phyloP scores from a whole-genome alignment of 2,797 vertebrate species.

The Darevskia mixta region DNA sequence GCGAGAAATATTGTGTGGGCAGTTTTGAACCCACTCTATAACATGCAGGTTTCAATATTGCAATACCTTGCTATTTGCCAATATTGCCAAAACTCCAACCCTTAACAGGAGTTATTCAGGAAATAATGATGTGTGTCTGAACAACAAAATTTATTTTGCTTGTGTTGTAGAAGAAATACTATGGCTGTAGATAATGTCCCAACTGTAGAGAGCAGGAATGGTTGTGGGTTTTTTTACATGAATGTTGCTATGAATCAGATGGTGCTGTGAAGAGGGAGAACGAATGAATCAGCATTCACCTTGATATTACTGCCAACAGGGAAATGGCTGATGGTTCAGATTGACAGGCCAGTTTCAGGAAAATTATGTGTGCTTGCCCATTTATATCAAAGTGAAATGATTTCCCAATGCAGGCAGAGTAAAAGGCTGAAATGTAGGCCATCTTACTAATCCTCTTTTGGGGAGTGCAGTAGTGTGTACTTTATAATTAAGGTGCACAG shows the following conservation, averaged over 20 bases:
- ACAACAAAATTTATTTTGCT: neutral
- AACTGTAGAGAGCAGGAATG: neutral
- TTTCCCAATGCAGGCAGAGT: constrained; percentile 6
- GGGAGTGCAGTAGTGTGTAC: neutral
- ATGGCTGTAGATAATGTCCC: neutral
- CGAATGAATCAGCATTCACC: neutral
- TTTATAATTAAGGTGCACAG: constrained; percentile 9
- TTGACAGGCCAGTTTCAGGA: constrained; percentile 9
- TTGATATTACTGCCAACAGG: neutral
- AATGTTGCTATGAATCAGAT: neutral
- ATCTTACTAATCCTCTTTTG: neutral
- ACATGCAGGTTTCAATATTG: neutral
- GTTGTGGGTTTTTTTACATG: constrained; percentile 8
- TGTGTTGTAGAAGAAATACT: constrained; percentile 4
- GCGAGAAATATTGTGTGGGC: neutral
- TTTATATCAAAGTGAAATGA: constrained; percentile 2
- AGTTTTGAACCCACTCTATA: neutral
- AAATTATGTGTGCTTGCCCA: neutral
- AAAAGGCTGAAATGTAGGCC: neutral
- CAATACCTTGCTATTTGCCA: neutral
- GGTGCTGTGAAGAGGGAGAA: neutral
- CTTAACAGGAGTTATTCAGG: neutral
- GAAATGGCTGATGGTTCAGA: neutral
- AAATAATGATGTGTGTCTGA: neutral
- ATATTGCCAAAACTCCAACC: neutral